Conservation (phyloP, 2,888 invertebrate genomes). For the Standfussiana lucernea region DNA sequence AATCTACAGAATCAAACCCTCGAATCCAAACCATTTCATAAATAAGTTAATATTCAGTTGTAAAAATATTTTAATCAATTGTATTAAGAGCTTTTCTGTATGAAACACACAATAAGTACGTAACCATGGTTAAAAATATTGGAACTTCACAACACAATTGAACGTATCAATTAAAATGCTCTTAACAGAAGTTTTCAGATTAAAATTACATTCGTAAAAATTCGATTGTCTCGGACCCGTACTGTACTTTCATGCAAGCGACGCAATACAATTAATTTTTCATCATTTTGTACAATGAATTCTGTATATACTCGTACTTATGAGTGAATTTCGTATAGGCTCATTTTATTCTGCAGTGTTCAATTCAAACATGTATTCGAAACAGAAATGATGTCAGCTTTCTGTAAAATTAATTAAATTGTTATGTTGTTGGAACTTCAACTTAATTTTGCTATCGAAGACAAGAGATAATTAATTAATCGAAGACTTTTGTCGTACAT, state of each 20-base stretch:
- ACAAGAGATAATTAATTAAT: background rate
- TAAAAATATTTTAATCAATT: background rate
- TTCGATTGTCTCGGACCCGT: slow-evolving; percentile 1
- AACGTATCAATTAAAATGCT: slow-evolving; percentile 4
- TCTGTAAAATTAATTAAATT: slow-evolving; percentile 13
- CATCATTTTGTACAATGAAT: slow-evolving; percentile 55
- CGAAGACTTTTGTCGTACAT: background rate
- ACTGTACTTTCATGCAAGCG: slow-evolving; percentile 35
- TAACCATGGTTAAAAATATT: background rate
- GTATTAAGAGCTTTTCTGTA: too few species aligned
- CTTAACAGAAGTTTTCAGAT: background rate
- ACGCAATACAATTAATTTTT: slow-evolving; percentile 61
- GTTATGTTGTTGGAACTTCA: slow-evolving; percentile 13
- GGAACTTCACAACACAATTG: background rate
- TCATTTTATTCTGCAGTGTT: slow-evolving; percentile 39
- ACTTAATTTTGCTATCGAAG: background rate
- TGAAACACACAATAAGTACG: background rate
- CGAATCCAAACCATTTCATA: background rate
- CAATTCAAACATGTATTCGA: slow-evolving; percentile 14
- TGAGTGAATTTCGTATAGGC: slow-evolving; percentile 32
- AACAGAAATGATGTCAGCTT: slow-evolving; percentile 5
- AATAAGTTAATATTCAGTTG: background rate
- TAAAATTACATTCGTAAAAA: slow-evolving; percentile 35
- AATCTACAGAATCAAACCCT: background rate
- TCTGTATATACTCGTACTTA: slow-evolving; percentile 12